phyloP scores from a whole-genome alignment of 2,113 vertebrate genomes.

The Passer domesticus region DNA sequence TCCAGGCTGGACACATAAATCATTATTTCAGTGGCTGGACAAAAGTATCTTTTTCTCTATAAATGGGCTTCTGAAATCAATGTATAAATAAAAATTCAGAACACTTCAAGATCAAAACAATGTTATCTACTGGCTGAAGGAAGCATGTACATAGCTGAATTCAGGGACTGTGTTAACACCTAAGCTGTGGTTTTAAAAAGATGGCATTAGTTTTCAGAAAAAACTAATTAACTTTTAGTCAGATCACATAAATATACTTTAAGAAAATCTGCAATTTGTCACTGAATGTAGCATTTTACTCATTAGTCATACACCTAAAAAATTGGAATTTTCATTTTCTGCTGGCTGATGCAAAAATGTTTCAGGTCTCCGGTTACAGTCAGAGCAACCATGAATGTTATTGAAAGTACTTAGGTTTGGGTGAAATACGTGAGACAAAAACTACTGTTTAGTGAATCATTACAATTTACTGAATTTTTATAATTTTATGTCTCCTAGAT shows the following conservation, averaged over 20 bases:
- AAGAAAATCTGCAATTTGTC: neutral
- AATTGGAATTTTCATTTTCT: neutral
- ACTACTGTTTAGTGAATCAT: neutral
- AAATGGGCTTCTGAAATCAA: neutral
- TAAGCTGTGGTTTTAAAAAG: neutral
- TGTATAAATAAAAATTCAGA: neutral
- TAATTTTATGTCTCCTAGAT: neutral
- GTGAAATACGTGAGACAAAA: neutral
- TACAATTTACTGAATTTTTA: neutral
- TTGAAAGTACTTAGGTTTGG: neutral
- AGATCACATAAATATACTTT: neutral
- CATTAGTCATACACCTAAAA: neutral
- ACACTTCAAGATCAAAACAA: neutral
- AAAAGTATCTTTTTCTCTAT: neutral
- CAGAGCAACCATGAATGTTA: neutral
- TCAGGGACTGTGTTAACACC: neutral
- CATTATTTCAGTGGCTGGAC: neutral
- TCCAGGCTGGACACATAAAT: neutral
- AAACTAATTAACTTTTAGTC: neutral
- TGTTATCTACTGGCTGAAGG: neutral
- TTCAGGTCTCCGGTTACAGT: neutral
- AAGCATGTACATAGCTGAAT: neutral
- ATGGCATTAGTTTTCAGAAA: neutral
- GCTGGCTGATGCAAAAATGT: neutral
- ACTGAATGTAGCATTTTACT: neutral